A percentile compares a stretch with the other conserved stretches of the same genome.
These are phyloP conservation scores for Pantherophis guttatus DNA, from an alignment of 2,113 vertebrate species.

Conservation along the genomic window DNA sequence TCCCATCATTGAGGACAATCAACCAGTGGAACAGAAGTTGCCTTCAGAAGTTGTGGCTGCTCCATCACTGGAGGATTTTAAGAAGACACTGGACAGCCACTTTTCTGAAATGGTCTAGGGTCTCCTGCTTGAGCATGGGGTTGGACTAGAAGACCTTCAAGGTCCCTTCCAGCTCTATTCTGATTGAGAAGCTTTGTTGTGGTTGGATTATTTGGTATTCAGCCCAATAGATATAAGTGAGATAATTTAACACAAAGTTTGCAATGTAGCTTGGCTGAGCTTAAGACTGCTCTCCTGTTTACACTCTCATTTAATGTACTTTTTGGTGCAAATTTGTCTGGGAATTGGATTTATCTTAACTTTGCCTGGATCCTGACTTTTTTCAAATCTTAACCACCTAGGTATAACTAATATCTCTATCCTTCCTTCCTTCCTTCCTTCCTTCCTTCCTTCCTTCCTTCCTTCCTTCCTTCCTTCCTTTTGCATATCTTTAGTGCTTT, in stretches of 20 bases:
- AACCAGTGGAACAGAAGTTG: fast-evolving
- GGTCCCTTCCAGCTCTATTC: not conserved
- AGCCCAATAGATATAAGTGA: not conserved
- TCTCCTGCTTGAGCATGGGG: not conserved
- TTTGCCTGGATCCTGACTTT: conserved; percentile 59
- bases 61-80: not conserved
- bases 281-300: not conserved
- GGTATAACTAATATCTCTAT: conserved; percentile 70
- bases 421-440: conserved; percentile 72
- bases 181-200: not conserved
- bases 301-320: not conserved
- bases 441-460: not conserved
- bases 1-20: fast-evolving
- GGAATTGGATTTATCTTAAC: not conserved
- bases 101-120: not conserved
- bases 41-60: not conserved
- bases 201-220: not conserved
- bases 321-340: not conserved
- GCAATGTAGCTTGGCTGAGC: not conserved
- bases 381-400: conserved; percentile 66
- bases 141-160: not conserved
- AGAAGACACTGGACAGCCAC: not conserved
- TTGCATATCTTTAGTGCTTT: conserved; percentile 77
- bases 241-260: not conserved
- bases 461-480: conserved; percentile 63